Evolutionary conservation across 2,797 vertebrate genomes (phyloP).

Genomic region (Hafferia zeledoni): DNA sequence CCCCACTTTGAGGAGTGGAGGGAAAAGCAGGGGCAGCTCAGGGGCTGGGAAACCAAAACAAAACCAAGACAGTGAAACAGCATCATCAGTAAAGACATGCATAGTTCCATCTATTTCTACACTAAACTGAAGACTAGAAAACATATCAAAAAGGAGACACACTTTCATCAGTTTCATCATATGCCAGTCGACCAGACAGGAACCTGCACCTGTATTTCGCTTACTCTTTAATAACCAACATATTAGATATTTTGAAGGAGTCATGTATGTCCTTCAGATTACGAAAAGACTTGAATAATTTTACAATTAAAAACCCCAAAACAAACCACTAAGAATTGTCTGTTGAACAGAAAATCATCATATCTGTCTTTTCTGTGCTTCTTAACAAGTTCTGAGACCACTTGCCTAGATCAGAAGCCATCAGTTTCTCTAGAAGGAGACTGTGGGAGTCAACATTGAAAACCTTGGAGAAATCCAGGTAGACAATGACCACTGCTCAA

Average conservation of each 20-base stretch:
- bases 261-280: not conserved
- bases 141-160: not conserved
- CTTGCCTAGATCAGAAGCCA: not conserved
- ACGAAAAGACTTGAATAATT: not conserved
- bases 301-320: not conserved
- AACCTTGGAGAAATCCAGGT: not conserved
- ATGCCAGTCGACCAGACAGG: not conserved
- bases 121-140: not conserved
- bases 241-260: not conserved
- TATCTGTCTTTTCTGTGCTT: not conserved
- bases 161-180: not conserved
- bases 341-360: not conserved
- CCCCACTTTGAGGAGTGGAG: no score
- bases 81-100: not conserved
- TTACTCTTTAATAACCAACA: not conserved
- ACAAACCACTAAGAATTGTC: not conserved
- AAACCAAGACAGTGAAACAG: no score
- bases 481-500: not conserved
- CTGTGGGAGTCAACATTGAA: not conserved
- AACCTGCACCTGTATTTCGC: not conserved
- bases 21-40: no score
- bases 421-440: not conserved
- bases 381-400: not conserved
- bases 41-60: no score
- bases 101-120: not conserved